Conservation (phyloP, 2,888 invertebrate species). For the Acanthoscelides obtectus region DNA sequence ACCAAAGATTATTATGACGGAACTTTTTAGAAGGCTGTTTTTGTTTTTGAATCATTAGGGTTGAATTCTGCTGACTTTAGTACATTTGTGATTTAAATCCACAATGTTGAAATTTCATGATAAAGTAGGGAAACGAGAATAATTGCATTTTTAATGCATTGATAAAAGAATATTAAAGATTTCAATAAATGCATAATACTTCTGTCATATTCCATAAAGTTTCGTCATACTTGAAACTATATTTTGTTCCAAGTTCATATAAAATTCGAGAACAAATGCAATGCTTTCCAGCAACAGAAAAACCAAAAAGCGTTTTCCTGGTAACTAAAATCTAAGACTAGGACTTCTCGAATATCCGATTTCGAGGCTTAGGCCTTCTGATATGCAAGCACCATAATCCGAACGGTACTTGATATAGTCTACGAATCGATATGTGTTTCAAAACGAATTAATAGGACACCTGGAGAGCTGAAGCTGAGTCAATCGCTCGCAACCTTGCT, state of each 20-base stretch:
- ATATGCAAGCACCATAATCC: constrained; percentile 17
- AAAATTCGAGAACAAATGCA: neutral
- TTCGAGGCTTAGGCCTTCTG: constrained; percentile 11
- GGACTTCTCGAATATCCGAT: constrained; percentile 20
- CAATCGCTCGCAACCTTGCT: neutral
- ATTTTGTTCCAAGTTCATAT: neutral
- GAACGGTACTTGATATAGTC: constrained; percentile 8
- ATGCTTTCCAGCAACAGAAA: neutral
- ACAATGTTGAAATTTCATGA: no score
- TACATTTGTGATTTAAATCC: no score
- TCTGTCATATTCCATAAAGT: neutral
- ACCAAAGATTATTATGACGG: no score
- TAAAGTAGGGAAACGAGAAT: no score
- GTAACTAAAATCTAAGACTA: constrained; percentile 32
- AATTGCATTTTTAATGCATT: no score
- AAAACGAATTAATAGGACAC: constrained; percentile 14
- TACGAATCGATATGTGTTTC: constrained; percentile 20
- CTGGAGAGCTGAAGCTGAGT: constrained; percentile 5
- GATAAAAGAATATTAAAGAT: no score
- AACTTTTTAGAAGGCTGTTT: no score
- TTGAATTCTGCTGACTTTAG: no score
- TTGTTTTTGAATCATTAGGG: no score
- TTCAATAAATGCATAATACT: no score
- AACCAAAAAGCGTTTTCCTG: constrained; percentile 10
- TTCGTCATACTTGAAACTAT: neutral